These are phyloP conservation scores for Pachycephala philippinensis DNA, from an alignment of 2,113 vertebrate species.

Conservation along the genomic window DNA sequence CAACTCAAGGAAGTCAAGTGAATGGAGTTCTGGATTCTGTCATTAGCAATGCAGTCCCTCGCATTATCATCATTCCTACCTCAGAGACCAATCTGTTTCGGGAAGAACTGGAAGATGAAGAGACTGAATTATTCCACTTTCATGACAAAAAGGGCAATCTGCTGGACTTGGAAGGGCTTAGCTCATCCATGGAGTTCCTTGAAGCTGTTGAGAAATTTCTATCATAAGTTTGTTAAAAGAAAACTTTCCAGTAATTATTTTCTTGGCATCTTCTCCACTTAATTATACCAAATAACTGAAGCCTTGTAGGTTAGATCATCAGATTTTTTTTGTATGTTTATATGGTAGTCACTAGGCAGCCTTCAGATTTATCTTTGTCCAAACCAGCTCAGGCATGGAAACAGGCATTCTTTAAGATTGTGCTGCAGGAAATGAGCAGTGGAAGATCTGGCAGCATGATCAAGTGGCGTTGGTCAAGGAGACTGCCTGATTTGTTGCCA, in stretches of 20 bases:
- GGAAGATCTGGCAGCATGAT: neutral
- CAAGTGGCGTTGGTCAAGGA: neutral
- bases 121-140: constrained; percentile 35
- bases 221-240: constrained; percentile 19
- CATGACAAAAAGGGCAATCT: constrained; percentile 43
- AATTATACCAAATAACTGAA: constrained; percentile 43
- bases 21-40: constrained; percentile 1
- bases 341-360: constrained; percentile 12
- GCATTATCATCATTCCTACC: constrained; percentile 67
- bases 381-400: neutral
- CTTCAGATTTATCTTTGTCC: constrained; percentile 29
- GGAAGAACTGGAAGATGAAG: constrained; percentile 22
- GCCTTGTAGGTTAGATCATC: constrained; percentile 13
- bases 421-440: constrained; percentile 5
- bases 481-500: neutral
- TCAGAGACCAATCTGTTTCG: constrained; percentile 52
- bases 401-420: neutral
- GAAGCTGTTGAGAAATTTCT: constrained; percentile 68
- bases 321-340: neutral
- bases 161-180: constrained; percentile 60
- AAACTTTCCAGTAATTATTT: constrained; percentile 21
- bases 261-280: constrained; percentile 15
- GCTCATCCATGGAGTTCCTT: constrained; percentile 50
- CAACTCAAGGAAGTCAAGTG: neutral
- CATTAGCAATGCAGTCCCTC: constrained; percentile 28